phyloP scores from a whole-genome alignment of 2,888 invertebrate genomes.

The Elgonia sp. region DNA sequence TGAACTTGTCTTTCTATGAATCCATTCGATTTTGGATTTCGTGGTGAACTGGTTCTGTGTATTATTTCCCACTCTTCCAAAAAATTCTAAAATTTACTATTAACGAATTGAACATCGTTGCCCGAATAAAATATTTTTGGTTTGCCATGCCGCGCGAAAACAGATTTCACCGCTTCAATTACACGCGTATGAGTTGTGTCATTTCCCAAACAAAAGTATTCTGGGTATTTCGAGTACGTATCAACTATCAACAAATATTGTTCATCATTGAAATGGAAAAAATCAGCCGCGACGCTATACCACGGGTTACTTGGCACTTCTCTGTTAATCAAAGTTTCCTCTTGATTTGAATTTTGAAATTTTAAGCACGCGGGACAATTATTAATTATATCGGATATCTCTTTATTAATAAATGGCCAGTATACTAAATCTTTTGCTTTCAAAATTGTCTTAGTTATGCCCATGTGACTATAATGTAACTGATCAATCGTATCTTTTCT shows the following conservation, averaged over 20 bases:
- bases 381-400: no score
- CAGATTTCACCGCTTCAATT: slow-evolving; percentile 71
- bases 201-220: background rate
- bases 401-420: no score
- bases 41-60: slow-evolving; percentile 46
- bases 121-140: slow-evolving; percentile 75
- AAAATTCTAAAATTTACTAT: slow-evolving; percentile 27
- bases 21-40: slow-evolving; percentile 68
- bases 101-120: slow-evolving; percentile 76
- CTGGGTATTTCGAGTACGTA: background rate
- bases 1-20: slow-evolving; percentile 74
- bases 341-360: no score
- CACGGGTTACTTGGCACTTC: no score
- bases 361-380: no score
- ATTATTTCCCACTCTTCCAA: slow-evolving; percentile 29
- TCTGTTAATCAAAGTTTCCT: no score
- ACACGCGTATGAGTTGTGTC: slow-evolving; percentile 56
- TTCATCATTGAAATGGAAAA: background rate
- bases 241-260: background rate
- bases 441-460: no score
- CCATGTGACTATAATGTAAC: no score
- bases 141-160: slow-evolving; percentile 76
- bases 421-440: no score
- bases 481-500: no score
- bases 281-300: background rate